phyloP scores from a whole-genome alignment of 2,888 invertebrate species.

The Lasioglossum lativentre region DNA sequence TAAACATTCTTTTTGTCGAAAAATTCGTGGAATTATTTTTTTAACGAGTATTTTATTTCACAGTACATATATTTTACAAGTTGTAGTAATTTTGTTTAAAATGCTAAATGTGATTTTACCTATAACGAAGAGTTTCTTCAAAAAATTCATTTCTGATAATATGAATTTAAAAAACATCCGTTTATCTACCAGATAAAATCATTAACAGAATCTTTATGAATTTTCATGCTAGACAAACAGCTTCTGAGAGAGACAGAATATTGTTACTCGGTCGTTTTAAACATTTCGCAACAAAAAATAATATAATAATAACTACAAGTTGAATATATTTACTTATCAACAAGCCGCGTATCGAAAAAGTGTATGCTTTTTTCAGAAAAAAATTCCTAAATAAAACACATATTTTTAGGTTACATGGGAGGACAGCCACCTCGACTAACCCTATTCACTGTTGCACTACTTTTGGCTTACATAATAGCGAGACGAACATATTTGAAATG shows the following conservation, averaged over 20 bases:
- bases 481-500: not conserved
- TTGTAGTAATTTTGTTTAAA: not conserved
- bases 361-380: not conserved
- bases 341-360: not conserved
- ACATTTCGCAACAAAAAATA: not conserved
- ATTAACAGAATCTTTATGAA: no score
- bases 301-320: accelerated
- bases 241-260: no score
- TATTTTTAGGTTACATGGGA: not conserved
- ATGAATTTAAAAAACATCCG: no score
- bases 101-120: not conserved
- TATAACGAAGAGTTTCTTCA: not conserved
- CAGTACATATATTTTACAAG: not conserved
- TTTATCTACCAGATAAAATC: no score
- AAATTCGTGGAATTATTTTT: not conserved
- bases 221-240: no score
- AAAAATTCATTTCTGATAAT: no score
- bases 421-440: not conserved
- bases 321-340: not conserved
- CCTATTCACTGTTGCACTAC: not conserved
- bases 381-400: not conserved
- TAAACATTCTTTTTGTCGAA: not conserved
- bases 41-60: not conserved
- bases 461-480: not conserved
- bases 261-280: no score